A percentile compares a stretch with the other conserved stretches of the same genome.
These are phyloP conservation scores for Notarius quadriscutis DNA, from an alignment of 2,113 vertebrate genomes.

Conservation along the genomic window DNA sequence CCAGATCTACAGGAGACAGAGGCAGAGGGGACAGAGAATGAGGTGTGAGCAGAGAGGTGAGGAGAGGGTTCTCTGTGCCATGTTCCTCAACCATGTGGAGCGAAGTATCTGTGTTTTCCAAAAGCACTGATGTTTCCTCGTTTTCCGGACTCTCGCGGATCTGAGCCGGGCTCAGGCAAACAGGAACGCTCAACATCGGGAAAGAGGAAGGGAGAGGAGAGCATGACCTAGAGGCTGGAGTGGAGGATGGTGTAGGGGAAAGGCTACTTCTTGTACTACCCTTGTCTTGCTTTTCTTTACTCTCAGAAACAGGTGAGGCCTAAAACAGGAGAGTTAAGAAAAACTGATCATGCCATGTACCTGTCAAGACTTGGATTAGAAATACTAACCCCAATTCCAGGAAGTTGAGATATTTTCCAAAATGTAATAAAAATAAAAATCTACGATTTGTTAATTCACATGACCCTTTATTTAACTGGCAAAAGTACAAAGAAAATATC, in stretches of 20 bases:
- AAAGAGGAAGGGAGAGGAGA: conserved; percentile 70
- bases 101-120: conserved; percentile 79
- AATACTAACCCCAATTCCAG: not conserved
- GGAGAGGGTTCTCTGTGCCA: conserved; percentile 89
- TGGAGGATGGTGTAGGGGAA: conserved; percentile 63
- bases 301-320: conserved; percentile 50
- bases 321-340: conserved; percentile 20
- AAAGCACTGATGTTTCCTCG: conserved; percentile 85
- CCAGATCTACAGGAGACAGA: conserved; percentile 78
- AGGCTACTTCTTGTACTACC: conserved; percentile 70
- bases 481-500: no score
- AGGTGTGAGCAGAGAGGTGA: conserved; percentile 67
- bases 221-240: conserved; percentile 61
- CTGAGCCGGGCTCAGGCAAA: conserved; percentile 63
- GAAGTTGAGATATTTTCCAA: no score
- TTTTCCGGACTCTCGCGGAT: conserved; percentile 83
- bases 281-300: conserved; percentile 70
- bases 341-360: not conserved
- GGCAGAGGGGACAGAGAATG: conserved; percentile 58
- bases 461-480: no score
- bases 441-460: no score
- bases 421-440: no score
- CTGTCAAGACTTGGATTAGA: no score
- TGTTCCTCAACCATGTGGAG: conserved; percentile 84
- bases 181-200: conserved; percentile 64